Base-by-base conservation (phyloP, 2,797 vertebrate genomes). In the Esox masquinongy region DNA sequence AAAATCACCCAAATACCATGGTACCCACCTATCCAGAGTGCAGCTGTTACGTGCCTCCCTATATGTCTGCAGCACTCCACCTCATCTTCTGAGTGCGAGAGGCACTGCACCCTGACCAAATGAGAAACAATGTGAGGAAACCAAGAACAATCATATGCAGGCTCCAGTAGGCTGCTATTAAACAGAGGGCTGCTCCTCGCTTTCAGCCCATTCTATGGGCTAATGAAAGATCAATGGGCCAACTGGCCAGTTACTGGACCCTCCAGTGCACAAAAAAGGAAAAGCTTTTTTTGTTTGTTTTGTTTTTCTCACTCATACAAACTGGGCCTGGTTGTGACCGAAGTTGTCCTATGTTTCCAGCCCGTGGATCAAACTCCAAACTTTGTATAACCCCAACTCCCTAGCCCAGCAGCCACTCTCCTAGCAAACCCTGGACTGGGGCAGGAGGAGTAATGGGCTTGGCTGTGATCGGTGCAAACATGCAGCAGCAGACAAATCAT, bases 41-140 rank as follows among this genome's bases (percentile, higher is more conserved):
- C 75, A 59, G 85, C 80, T 69, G 84, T 83, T 89, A 88, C 75
- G 74, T 90, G 85, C 83, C 85, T 75, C 82, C 82, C 79, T 84
- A 90, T 88, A 87, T 87, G 90, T 92, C 86, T 85, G 85, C 77
- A 51, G 84, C 85, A 85, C 87, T 90, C 86, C 84, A 36, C 67
- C 36, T 43, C 67, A 90, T 83, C 87, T 89, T 82, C 78, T 81
- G 79, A 76, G 81, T 81, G 80, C 59, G 75, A 82, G 77, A 77
- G 68, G 86, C 61, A 14, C 85, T 86, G 88, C 83, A 77, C 81
- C 84, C 87, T 79, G 86, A 82, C 88, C 83, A 81, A 88, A 90
- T 87, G 82, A 90, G 88, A 89, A 92, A 93, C 93, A 94, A 94
- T 94, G 90, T 90, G 89, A 93, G 92, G 92, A 94, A 94, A 88